phyloP scores from a whole-genome alignment of 2,888 invertebrate genomes.

The Sipha maydis region DNA sequence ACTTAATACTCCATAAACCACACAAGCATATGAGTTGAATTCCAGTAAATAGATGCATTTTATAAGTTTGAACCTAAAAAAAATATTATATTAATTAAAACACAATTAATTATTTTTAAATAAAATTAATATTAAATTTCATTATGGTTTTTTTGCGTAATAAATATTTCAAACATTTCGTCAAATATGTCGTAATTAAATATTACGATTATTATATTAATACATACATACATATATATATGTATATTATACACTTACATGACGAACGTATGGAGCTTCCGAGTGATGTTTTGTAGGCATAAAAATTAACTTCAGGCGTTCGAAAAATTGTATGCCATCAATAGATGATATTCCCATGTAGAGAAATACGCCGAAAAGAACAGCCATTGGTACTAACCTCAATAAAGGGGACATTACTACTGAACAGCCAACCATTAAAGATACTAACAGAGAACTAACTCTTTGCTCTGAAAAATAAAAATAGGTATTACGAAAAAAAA shows the following conservation, averaged over 20 bases:
- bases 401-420: slow-evolving; percentile 85
- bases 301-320: slow-evolving; percentile 85
- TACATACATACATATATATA: no score
- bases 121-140: background rate
- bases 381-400: slow-evolving; percentile 91
- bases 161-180: background rate
- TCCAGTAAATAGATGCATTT: slow-evolving; percentile 91
- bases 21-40: slow-evolving; percentile 84
- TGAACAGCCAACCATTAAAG: slow-evolving; percentile 83
- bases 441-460: slow-evolving; percentile 82
- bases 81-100: background rate
- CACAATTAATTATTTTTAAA: background rate
- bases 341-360: slow-evolving; percentile 97
- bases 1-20: slow-evolving; percentile 88
- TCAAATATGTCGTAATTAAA: no score
- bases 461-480: slow-evolving; percentile 78
- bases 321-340: slow-evolving; percentile 93
- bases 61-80: slow-evolving; percentile 83
- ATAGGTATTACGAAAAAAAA: background rate
- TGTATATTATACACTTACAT: slow-evolving; percentile 76
- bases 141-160: background rate
- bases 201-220: no score
- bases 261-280: slow-evolving; percentile 85
- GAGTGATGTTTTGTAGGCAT: slow-evolving; percentile 98
- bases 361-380: slow-evolving; percentile 95